phyloP scores from a whole-genome alignment of 2,888 invertebrate genomes.

The Hoplodrina ambigua region DNA sequence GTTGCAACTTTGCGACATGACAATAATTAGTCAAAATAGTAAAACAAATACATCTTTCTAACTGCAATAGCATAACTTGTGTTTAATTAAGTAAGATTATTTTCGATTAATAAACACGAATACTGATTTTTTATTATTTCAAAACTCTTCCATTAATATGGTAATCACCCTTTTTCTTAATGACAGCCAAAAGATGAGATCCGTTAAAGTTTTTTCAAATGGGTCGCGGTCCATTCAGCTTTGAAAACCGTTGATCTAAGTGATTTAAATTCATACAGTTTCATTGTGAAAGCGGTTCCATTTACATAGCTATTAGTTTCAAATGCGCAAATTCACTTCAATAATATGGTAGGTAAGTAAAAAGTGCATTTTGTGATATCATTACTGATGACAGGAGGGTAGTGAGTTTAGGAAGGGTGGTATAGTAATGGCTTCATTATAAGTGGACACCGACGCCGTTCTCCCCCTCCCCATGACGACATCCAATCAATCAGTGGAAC shows the following conservation, averaged over 20 bases:
- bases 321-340: conserved; percentile 35
- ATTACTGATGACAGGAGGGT: conserved; percentile 59
- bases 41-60: too few relatives aligned
- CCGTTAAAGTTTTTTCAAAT: too few relatives aligned
- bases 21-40: too few relatives aligned
- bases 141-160: too few relatives aligned
- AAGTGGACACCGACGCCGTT: conserved; percentile 57
- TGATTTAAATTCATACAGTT: conserved; percentile 24
- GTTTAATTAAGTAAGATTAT: too few relatives aligned
- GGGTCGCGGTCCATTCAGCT: too few relatives aligned
- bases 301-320: conserved; percentile 47
- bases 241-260: neutral
- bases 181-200: too few relatives aligned
- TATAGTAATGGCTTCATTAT: conserved; percentile 55
- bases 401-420: conserved; percentile 31
- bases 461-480: conserved; percentile 26
- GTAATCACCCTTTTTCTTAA: too few relatives aligned
- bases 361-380: conserved; percentile 58
- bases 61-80: too few relatives aligned
- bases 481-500: conserved; percentile 70
- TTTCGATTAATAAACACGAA: too few relatives aligned
- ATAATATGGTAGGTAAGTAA: conserved; percentile 48
- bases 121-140: too few relatives aligned
- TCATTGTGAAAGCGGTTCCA: conserved; percentile 25
- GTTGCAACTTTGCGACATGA: too few relatives aligned